Percentiles rank a stretch among this genome's conserved stretches.
Evolutionary conservation across 2,797 vertebrate genomes (phyloP).

Genomic region (Coreius guichenoti): DNA sequence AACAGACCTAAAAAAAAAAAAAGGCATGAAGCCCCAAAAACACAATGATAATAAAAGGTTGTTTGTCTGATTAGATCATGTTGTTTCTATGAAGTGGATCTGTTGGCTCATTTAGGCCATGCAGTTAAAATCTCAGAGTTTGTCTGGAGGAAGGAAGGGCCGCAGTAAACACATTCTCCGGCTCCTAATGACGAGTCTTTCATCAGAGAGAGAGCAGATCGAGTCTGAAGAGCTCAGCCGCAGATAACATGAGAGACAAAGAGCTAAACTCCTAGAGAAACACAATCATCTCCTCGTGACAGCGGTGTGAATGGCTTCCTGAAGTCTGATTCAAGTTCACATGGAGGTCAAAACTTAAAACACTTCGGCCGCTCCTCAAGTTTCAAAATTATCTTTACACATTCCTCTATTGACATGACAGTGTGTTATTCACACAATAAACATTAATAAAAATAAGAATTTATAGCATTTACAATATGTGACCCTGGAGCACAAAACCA

Average conservation of each 20-base stretch:
- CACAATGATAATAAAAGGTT: not conserved
- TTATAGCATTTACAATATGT: not conserved
- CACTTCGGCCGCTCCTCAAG: not conserved
- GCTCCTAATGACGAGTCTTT: slow-evolving; percentile 20
- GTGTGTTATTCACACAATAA: not conserved
- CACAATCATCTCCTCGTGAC: not conserved
- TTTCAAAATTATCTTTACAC: not conserved
- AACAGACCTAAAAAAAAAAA: not conserved
- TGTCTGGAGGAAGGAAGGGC: slow-evolving; percentile 28
- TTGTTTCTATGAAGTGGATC: not conserved
- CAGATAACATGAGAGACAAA: not conserved
- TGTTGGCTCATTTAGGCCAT: not conserved
- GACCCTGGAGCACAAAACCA: too few species aligned
- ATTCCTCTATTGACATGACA: not conserved
- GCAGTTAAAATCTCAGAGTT: slow-evolving; percentile 10
- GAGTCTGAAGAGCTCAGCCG: slow-evolving; percentile 8
- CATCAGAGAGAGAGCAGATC: slow-evolving; percentile 6
- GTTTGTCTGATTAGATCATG: not conserved
- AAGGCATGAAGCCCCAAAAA: not conserved
- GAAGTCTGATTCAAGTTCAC: slow-evolving; percentile 19
- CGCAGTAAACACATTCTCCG: not conserved
- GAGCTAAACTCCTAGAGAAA: not conserved
- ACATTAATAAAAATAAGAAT: not conserved
- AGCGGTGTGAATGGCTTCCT: too few species aligned
- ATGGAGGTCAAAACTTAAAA: not conserved